phyloP scores from a whole-genome alignment of 37 sponge, comb jelly and placozoan genomes.

The Crambe crambe region DNA sequence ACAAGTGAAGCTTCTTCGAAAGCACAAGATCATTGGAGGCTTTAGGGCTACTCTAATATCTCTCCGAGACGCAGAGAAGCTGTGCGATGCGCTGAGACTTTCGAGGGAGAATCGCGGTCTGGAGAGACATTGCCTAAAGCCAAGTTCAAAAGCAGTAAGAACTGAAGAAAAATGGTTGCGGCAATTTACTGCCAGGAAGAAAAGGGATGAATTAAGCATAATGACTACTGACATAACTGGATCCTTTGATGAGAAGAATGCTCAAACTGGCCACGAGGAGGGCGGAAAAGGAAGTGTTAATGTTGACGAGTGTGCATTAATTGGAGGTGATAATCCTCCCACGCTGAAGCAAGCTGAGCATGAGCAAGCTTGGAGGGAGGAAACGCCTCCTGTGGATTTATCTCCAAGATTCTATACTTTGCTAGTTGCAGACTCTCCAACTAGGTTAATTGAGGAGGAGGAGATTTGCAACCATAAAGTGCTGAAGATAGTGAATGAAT shows the following conservation, averaged over 20 bases:
- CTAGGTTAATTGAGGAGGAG: neutral
- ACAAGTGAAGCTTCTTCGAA: slow-evolving; percentile 20
- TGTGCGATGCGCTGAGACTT: slow-evolving; percentile 37
- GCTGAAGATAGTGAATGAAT: neutral
- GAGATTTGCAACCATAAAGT: neutral
- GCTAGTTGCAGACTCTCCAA: neutral
- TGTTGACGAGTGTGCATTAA: neutral
- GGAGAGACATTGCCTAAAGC: no score
- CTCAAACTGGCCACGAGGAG: neutral
- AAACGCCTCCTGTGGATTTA: neutral
- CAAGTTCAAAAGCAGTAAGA: no score
- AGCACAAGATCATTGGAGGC: slow-evolving; percentile 10
- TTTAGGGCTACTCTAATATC: slow-evolving; percentile 33
- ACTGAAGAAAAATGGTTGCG: no score
- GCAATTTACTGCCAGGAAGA: neutral
- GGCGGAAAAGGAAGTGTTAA: neutral
- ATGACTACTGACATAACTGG: no score
- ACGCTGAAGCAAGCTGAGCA: neutral
- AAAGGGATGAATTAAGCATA: neutral
- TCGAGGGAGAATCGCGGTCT: slow-evolving; percentile 24
- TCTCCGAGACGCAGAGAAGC: slow-evolving; percentile 16
- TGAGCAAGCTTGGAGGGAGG: neutral
- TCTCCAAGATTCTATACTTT: neutral
- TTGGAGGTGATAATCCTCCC: neutral
- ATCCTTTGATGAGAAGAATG: no score